These are phyloP conservation scores for Drosophila nigromelanica DNA, from an alignment of 1,140 invertebrate genomes.

Conservation along the genomic window DNA sequence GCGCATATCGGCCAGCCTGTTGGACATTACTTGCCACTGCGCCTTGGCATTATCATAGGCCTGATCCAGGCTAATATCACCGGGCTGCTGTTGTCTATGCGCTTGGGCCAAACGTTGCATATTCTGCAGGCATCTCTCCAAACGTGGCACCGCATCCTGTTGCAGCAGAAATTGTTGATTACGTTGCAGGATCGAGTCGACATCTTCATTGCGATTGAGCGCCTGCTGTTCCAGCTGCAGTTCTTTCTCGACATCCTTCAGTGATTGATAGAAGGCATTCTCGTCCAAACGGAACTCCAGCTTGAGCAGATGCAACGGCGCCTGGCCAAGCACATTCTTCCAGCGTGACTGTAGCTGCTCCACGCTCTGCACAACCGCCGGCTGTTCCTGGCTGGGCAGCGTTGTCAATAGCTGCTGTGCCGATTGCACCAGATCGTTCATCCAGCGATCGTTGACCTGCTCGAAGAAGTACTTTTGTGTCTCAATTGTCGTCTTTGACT, in stretches of 20 bases:
- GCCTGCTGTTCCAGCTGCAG: constrained; percentile 93
- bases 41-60: constrained; percentile 88
- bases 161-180: constrained; percentile 92
- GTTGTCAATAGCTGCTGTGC: constrained; percentile 91
- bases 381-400: constrained; percentile 88
- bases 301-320: constrained; percentile 93
- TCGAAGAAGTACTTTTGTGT: constrained; percentile 93
- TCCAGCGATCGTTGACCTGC: constrained; percentile 91
- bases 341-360: constrained; percentile 90
- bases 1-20: constrained; percentile 89
- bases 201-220: constrained; percentile 93
- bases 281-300: constrained; percentile 96
- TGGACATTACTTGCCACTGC: constrained; percentile 89
- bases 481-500: constrained; percentile 92
- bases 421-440: constrained; percentile 91
- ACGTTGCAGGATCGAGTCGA: constrained; percentile 89
- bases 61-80: constrained; percentile 88
- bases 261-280: constrained; percentile 91
- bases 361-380: constrained; percentile 88
- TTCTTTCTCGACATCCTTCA: constrained; percentile 95
- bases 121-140: constrained; percentile 90
- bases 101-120: constrained; percentile 89
- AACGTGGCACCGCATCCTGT: constrained; percentile 88
- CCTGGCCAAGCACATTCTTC: constrained; percentile 90
- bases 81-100: constrained; percentile 87